Percentiles rank a stretch among this genome's conserved stretches.
These are phyloP conservation scores for Ctenicera cuprea DNA, from an alignment of 2,888 invertebrate species.

Conservation along the genomic window DNA sequence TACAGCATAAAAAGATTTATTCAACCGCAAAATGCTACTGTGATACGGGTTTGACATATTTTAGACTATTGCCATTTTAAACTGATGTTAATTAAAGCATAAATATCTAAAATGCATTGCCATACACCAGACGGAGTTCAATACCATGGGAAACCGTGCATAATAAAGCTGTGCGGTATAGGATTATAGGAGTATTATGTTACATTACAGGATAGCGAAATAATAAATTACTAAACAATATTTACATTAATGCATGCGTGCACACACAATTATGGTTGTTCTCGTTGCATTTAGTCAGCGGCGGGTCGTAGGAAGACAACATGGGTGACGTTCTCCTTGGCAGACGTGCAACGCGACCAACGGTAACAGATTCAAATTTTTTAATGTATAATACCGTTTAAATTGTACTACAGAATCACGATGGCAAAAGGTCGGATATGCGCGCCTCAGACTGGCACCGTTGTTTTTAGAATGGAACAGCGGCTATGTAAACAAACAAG, in stretches of 20 bases:
- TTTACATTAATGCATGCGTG: not conserved
- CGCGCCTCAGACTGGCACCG: too few relatives aligned
- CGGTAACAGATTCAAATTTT: too few relatives aligned
- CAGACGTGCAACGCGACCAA: too few relatives aligned
- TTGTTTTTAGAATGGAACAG: too few relatives aligned
- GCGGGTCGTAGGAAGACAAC: too few relatives aligned
- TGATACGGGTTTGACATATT: conserved; percentile 45
- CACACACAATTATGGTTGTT: too few relatives aligned
- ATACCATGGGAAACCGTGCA: conserved; percentile 28
- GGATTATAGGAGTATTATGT: conserved; percentile 19
- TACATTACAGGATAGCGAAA: not conserved
- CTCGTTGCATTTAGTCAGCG: too few relatives aligned
- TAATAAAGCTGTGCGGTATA: conserved; percentile 5
- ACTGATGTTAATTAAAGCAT: conserved; percentile 32
- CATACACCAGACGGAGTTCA: conserved; percentile 15
- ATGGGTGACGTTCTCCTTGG: too few relatives aligned
- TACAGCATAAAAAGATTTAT: conserved; percentile 40
- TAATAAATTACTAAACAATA: not conserved
- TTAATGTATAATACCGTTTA: too few relatives aligned
- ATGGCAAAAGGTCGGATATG: too few relatives aligned
- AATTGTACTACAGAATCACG: too few relatives aligned
- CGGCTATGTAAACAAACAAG: too few relatives aligned
- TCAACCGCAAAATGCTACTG: conserved; percentile 29
- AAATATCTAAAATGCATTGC: conserved; percentile 38
- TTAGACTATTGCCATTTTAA: conserved; percentile 34